Conservation (phyloP, 2,888 invertebrate species). For the Actias luna region DNA sequence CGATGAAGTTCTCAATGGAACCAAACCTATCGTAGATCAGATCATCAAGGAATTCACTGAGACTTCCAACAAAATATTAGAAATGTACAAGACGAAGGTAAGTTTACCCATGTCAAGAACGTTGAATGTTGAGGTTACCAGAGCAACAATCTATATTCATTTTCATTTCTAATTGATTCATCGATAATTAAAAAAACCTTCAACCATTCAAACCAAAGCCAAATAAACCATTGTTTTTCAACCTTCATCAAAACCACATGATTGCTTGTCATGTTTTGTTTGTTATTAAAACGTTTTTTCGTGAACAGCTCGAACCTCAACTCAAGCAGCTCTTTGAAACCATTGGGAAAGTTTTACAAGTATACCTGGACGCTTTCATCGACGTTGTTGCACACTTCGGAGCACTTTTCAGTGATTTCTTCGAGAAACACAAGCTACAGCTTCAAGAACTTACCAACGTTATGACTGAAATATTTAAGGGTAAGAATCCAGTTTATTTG, state of each 20-base stretch:
- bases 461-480: slow-evolving; percentile 76
- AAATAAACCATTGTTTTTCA: too few relatives aligned
- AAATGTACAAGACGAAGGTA: slow-evolving; percentile 63
- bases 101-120: too few relatives aligned
- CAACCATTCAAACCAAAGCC: too few relatives aligned
- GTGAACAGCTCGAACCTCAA: slow-evolving; percentile 60
- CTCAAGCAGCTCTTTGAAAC: slow-evolving; percentile 58
- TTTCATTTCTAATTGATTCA: too few relatives aligned
- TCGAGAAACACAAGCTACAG: slow-evolving; percentile 85
- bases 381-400: slow-evolving; percentile 76
- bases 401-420: slow-evolving; percentile 77
- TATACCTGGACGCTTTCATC: slow-evolving; percentile 60
- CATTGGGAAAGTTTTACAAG: slow-evolving; percentile 59
- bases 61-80: slow-evolving; percentile 47
- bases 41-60: slow-evolving; percentile 40
- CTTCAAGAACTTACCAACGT: slow-evolving; percentile 82
- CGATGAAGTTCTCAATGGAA: slow-evolving; percentile 48
- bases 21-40: slow-evolving; percentile 58
- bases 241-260: too few relatives aligned
- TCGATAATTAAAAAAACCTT: too few relatives aligned
- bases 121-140: too few relatives aligned
- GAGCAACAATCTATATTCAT: too few relatives aligned
- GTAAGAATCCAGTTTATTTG: slow-evolving; percentile 46
- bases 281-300: not conserved
- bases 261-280: too few relatives aligned